These are phyloP conservation scores for Rhagoletis pomonella DNA, from an alignment of 1,140 invertebrate species.

Conservation along the genomic window DNA sequence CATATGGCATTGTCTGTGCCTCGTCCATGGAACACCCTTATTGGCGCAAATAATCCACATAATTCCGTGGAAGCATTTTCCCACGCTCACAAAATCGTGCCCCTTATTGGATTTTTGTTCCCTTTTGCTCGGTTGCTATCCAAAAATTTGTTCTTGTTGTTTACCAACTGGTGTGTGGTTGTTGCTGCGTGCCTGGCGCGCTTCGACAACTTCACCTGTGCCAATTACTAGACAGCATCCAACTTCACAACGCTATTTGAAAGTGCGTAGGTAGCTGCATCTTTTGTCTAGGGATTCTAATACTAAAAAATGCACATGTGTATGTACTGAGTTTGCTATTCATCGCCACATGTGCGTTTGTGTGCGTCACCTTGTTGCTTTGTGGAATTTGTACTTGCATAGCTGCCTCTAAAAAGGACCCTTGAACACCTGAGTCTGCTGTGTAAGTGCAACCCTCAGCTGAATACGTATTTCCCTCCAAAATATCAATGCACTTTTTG, in stretches of 20 bases:
- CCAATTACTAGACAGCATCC: not conserved
- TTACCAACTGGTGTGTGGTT: not conserved
- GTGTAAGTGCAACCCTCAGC: not conserved
- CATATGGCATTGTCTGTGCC: slow-evolving; percentile 40
- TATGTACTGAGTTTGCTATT: not conserved
- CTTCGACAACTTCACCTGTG: not conserved
- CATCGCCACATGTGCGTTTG: not conserved
- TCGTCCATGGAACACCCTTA: not conserved
- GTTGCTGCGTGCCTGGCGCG: slow-evolving; percentile 36
- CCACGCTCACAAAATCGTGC: slow-evolving; percentile 22
- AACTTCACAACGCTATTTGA: not conserved
- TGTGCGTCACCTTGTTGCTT: not conserved
- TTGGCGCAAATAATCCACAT: slow-evolving; percentile 12
- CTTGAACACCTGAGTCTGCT: slow-evolving; percentile 11
- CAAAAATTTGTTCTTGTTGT: not conserved
- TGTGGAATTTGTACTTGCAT: not conserved
- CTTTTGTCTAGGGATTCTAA: not conserved
- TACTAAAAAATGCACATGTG: not conserved
- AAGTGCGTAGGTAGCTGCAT: not conserved
- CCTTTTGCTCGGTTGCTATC: not conserved
- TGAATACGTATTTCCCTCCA: not conserved
- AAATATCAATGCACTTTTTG: slow-evolving; percentile 3
- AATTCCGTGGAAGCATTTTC: slow-evolving; percentile 11
- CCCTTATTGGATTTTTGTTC: not conserved
- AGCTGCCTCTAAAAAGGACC: not conserved